Evolutionary conservation across 2,113 vertebrate genomes (phyloP), one percentile per base, ranked within the genome.

Genomic region (Globicephala melas): DNA sequence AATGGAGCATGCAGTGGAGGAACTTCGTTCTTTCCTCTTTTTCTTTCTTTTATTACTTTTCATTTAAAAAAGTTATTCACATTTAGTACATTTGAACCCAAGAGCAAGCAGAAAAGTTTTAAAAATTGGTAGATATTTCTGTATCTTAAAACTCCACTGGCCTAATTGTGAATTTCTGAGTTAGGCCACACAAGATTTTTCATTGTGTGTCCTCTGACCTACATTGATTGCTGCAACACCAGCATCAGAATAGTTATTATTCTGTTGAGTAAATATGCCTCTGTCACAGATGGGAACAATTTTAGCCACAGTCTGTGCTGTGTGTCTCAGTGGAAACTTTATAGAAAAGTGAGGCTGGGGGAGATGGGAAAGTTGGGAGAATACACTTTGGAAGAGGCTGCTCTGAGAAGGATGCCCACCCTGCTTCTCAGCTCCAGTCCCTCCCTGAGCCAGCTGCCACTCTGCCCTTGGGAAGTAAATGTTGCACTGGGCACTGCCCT

Each of bases 21-120:
- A 93, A 41, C 65, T 94, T 74, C 11, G 1, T 20, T 63, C 77
- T 95, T 89, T 80, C 58, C 41, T 73, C 80, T 85, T 41, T 70
- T 65, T 50, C 41, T 79, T 84, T 85, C 41, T 79, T 84, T 85
- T 41, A 55, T 89, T 95, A 87, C 82, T 97, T 96, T 96, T 31
- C 36, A 74, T 73, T 92, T 58, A 28, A 82, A 95, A 90, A 89
- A 70, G 21, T 44, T 68, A 33, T 70, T 77, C 17, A 81, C 89
- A 25, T 89, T 25, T 83, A 76, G 63, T 90, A 41, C 12, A 76
- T 81, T 83, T 82, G 36, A 94, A 68, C 96, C 31, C 55, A 21
- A 83, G 28, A 94, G 41, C 9, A 92, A 90, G 33, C 31, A 91
- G 89, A 65, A 63, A 95, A 23, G 7, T 58, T 93, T 92, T 25